Percentiles rank a stretch among this genome's conserved stretches.
phyloP scores from a whole-genome alignment of 2,113 vertebrate species.

The Tetrao urogallus region DNA sequence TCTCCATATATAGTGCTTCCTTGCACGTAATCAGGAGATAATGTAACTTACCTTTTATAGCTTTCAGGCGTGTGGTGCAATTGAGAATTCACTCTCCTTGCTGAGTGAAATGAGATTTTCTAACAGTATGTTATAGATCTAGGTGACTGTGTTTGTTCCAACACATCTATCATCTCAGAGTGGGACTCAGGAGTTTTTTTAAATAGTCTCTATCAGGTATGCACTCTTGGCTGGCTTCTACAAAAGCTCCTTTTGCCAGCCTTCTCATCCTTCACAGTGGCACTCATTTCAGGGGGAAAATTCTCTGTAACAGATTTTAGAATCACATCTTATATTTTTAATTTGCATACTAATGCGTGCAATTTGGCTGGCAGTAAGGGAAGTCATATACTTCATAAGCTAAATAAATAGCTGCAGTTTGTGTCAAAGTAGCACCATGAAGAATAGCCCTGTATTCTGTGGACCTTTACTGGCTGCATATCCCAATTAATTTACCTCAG shows the following conservation, averaged over 20 bases:
- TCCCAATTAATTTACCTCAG: constrained; percentile 40
- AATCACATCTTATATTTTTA: not conserved
- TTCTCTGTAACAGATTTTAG: not conserved
- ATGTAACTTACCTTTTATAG: constrained; percentile 17
- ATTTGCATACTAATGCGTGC: constrained; percentile 35
- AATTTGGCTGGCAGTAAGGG: constrained; percentile 11
- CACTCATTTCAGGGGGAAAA: not conserved
- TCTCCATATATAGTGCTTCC: not conserved
- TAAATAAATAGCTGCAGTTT: constrained; percentile 48
- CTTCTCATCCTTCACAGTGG: not conserved
- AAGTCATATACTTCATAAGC: constrained; percentile 16
- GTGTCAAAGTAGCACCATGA: not conserved
- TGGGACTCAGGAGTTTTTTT: not conserved
- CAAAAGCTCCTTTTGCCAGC: not conserved
- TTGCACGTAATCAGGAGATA: constrained; percentile 46
- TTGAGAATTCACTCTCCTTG: not conserved
- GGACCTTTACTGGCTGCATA: not conserved
- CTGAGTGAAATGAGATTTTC: constrained; percentile 53
- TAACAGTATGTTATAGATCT: not conserved
- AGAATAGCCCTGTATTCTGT: not conserved
- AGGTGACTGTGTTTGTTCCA: constrained; percentile 46
- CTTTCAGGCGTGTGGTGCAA: not conserved
- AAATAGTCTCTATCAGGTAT: not conserved
- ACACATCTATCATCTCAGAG: constrained; percentile 22
- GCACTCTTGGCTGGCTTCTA: accelerated